These are phyloP conservation scores for Idaea aversata DNA, from an alignment of 2,888 invertebrate species.

Conservation along the genomic window DNA sequence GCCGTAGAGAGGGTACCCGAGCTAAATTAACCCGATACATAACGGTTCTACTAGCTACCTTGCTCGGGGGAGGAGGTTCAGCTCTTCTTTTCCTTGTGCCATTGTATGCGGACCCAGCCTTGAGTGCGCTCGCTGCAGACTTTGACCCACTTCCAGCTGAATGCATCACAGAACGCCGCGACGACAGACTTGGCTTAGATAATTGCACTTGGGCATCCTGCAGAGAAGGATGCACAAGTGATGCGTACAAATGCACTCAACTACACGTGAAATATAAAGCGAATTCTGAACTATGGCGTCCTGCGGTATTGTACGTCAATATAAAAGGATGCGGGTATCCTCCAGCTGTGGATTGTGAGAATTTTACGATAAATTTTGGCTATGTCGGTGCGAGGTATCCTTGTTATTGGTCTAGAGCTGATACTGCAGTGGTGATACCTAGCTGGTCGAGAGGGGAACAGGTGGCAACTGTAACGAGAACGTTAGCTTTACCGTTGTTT, in stretches of 20 bases:
- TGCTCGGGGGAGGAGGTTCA: slow-evolving; percentile 70
- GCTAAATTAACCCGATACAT: slow-evolving; percentile 70
- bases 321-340: slow-evolving; percentile 93
- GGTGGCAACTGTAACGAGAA: slow-evolving; percentile 90
- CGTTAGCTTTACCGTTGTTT: slow-evolving; percentile 91
- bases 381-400: slow-evolving; percentile 84
- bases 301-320: slow-evolving; percentile 86
- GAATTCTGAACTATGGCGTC: slow-evolving; percentile 72
- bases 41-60: slow-evolving; percentile 66
- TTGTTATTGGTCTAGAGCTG: slow-evolving; percentile 87
- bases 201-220: slow-evolving; percentile 91
- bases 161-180: slow-evolving; percentile 85
- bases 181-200: slow-evolving; percentile 86
- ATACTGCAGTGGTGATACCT: slow-evolving; percentile 90
- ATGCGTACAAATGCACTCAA: slow-evolving; percentile 85
- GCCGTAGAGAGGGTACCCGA: slow-evolving; percentile 64
- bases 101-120: slow-evolving; percentile 73
- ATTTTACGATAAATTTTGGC: slow-evolving; percentile 86
- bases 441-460: slow-evolving; percentile 91
- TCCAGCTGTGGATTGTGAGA: slow-evolving; percentile 86
- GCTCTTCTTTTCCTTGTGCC: slow-evolving; percentile 75
- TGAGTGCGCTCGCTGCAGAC: slow-evolving; percentile 85
- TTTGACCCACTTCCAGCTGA: slow-evolving; percentile 87
- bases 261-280: slow-evolving; percentile 83
- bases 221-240: slow-evolving; percentile 90